Evolutionary conservation across 2,797 vertebrate genomes (phyloP).

Genomic region (Bradypus variegatus): DNA sequence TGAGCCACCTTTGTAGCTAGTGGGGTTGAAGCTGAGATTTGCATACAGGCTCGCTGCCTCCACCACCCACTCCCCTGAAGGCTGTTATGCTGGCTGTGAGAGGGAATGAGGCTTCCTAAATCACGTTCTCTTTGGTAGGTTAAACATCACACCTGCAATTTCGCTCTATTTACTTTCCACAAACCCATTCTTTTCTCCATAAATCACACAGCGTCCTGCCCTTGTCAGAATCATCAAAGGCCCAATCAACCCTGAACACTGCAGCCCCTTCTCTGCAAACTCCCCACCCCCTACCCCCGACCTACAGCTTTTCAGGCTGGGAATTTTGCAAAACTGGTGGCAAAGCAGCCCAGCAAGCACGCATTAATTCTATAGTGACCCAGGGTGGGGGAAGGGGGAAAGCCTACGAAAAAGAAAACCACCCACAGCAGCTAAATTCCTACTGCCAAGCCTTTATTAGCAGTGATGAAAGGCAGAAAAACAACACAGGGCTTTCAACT

Average conservation of each 20-base stretch:
- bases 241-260: conserved; percentile 32
- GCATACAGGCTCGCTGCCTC: rapidly evolving
- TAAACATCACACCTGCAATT: conserved; percentile 37
- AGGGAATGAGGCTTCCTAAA: rapidly evolving
- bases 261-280: background rate
- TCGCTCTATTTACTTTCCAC: background rate
- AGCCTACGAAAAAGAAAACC: background rate
- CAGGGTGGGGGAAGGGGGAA: background rate
- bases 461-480: conserved; percentile 54
- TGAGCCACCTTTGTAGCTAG: background rate
- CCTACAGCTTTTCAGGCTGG: background rate
- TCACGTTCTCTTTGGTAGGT: background rate
- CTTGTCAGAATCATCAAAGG: conserved; percentile 42
- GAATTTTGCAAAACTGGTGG: background rate
- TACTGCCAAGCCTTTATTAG: conserved; percentile 56
- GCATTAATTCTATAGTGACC: background rate
- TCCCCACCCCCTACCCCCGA: background rate
- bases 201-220: background rate
- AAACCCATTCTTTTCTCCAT: conserved; percentile 20
- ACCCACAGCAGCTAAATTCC: conserved; percentile 37
- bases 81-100: rapidly evolving
- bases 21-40: rapidly evolving
- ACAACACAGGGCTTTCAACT: conserved; percentile 32
- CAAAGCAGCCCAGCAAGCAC: background rate
- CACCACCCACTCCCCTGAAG: rapidly evolving